These are phyloP conservation scores for Melanerpes aurifrons DNA, from an alignment of 2,113 vertebrate species.

Conservation along the genomic window DNA sequence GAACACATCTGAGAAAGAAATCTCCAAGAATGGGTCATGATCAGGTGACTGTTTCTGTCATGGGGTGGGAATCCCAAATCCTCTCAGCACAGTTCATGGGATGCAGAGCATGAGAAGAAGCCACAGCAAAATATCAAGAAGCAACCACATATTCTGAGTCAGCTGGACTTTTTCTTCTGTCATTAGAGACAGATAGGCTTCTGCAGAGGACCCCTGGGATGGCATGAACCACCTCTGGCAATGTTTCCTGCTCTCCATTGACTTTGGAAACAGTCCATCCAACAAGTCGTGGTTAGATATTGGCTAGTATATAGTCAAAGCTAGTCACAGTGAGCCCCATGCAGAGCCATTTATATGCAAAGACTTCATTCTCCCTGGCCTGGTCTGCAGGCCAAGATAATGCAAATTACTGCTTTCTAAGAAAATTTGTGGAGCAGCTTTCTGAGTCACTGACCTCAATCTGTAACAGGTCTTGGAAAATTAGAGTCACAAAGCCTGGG, in stretches of 20 bases:
- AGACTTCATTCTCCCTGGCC: background rate
- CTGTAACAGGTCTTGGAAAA: background rate
- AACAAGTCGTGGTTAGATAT: background rate
- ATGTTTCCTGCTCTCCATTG: background rate
- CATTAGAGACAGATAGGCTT: background rate
- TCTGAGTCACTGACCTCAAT: background rate
- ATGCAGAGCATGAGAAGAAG: background rate
- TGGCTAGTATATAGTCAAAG: background rate
- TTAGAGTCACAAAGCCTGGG: background rate
- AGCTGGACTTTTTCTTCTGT: background rate
- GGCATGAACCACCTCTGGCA: background rate
- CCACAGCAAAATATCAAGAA: background rate
- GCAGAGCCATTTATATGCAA: background rate
- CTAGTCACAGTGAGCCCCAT: rapidly evolving
- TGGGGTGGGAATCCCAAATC: background rate
- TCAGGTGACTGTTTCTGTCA: background rate
- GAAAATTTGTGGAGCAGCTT: background rate
- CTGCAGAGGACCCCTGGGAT: background rate
- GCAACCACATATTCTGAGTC: background rate
- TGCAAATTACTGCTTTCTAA: background rate
- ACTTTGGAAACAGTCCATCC: background rate
- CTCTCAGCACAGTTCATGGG: background rate
- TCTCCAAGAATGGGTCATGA: background rate
- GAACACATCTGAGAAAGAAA: background rate
- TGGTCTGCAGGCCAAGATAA: background rate